Evolutionary conservation across 2,888 invertebrate genomes (phyloP).

Genomic region (Cosmopolites sordidus): DNA sequence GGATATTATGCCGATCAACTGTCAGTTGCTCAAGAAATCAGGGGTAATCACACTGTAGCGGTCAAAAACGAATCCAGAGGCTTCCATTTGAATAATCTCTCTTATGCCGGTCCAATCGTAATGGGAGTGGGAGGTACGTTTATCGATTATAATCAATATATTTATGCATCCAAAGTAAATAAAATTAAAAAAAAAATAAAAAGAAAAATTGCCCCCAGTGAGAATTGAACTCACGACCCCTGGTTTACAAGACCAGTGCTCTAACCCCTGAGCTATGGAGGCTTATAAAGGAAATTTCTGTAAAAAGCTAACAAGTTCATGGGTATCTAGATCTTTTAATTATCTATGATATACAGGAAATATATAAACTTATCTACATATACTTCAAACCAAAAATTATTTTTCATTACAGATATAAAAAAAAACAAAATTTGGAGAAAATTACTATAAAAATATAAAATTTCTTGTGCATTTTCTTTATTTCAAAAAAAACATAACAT

Average conservation of each 20-base stretch:
- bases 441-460: too few species aligned
- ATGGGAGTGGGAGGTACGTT: slow-evolving; percentile 89
- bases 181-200: slow-evolving; percentile 14
- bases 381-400: too few species aligned
- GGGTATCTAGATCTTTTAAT: too few species aligned
- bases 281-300: too few species aligned
- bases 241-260: slow-evolving; percentile 62
- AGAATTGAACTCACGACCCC: slow-evolving; percentile 61
- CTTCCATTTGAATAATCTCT: slow-evolving; percentile 82
- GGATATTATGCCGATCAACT: slow-evolving; percentile 81
- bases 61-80: slow-evolving; percentile 79
- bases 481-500: too few species aligned
- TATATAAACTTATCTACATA: too few species aligned
- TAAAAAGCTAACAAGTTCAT: too few species aligned
- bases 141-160: not conserved
- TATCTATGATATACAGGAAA: too few species aligned
- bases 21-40: slow-evolving; percentile 71
- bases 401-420: too few species aligned
- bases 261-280: slow-evolving; percentile 39
- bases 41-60: slow-evolving; percentile 72
- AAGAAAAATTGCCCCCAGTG: slow-evolving; percentile 52
- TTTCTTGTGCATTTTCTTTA: too few species aligned
- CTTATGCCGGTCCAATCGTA: slow-evolving; percentile 94
- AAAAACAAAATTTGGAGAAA: too few species aligned
- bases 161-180: not conserved